Conservation (phyloP, 2,113 vertebrate genomes). For the Bos taurus region ARS-UCD2.0 NC_037329.1:10611501-10612000, state of each 20-base stretch:
- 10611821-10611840: background rate
- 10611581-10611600: background rate
- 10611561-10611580: background rate
- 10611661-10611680: background rate
- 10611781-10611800: background rate
- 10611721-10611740: background rate
- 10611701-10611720: background rate
- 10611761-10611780: background rate
- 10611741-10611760: background rate
- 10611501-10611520: no score
- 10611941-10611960: background rate
- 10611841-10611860: background rate
- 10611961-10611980: background rate
- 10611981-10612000: background rate
- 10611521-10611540: no score
- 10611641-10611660: background rate
- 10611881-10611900: background rate
- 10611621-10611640: background rate
- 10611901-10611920: rapidly evolving
- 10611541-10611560: background rate
- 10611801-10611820: background rate
- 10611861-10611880: background rate
- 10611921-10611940: background rate
- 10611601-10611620: background rate
- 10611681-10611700: background rate